These are phyloP conservation scores for Actenoides lindsayi DNA, from an alignment of 2,113 vertebrate species.

Conservation along the genomic window DNA sequence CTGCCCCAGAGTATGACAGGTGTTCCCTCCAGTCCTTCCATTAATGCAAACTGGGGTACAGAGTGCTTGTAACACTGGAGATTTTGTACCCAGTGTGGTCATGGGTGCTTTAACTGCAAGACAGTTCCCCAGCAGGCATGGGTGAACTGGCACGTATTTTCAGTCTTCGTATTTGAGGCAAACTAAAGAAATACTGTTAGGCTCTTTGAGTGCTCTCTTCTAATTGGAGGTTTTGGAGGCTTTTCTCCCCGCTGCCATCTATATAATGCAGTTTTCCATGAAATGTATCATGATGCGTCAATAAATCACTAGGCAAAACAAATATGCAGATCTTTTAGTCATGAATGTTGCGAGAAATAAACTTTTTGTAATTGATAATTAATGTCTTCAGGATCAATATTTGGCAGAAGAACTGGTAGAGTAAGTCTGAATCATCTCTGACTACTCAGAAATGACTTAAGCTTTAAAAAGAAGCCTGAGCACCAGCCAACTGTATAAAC, in stretches of 20 bases:
- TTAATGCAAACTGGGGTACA: not conserved
- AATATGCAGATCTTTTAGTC: constrained; percentile 70
- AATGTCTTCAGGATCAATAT: constrained; percentile 79
- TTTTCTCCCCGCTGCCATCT: constrained; percentile 23
- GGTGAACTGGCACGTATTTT: not conserved
- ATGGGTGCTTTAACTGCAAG: not conserved
- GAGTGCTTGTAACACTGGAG: not conserved
- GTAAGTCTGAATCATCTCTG: constrained; percentile 69
- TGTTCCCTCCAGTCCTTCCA: not conserved
- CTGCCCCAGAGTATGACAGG: not conserved
- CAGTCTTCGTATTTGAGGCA: not conserved
- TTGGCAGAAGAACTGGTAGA: constrained; percentile 70
- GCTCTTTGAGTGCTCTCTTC: constrained; percentile 41
- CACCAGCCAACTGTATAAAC: constrained; percentile 71
- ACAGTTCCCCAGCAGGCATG: not conserved
- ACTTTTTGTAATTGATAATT: constrained; percentile 82
- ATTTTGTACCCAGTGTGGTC: not conserved
- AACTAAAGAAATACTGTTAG: constrained; percentile 50
- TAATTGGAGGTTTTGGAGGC: constrained; percentile 72
- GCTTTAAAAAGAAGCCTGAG: constrained; percentile 54
- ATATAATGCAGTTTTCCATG: constrained; percentile 72
- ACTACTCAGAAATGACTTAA: constrained; percentile 70
- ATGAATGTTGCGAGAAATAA: constrained; percentile 72
- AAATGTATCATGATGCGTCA: constrained; percentile 61
- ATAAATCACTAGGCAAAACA: constrained; percentile 79